These are phyloP conservation scores for Parnassius orleans DNA, from an alignment of 2,888 invertebrate genomes.

Conservation along the genomic window DNA sequence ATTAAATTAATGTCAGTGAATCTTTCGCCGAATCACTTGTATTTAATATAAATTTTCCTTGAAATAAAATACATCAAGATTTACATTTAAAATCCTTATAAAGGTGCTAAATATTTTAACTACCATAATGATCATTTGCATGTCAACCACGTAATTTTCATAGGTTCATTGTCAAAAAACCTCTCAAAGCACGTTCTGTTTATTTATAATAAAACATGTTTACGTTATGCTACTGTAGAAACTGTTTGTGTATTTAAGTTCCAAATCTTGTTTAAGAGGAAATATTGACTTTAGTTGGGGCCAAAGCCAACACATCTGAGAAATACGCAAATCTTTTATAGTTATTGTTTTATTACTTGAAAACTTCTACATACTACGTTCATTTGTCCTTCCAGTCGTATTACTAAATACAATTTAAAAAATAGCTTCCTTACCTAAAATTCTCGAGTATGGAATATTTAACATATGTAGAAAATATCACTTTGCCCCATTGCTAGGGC, in stretches of 20 bases:
- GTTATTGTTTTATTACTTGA: no score
- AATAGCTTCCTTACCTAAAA: no score
- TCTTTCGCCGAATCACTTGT: not conserved
- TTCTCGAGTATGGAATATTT: no score
- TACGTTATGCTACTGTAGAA: slow-evolving; percentile 9
- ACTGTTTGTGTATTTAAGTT: not conserved
- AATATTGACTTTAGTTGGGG: no score
- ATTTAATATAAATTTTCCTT: not conserved
- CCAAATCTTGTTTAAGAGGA: no score
- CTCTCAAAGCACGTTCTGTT: not conserved
- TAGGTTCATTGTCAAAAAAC: not conserved
- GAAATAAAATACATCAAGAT: slow-evolving; percentile 3
- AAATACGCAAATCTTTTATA: no score
- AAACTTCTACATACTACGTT: no score
- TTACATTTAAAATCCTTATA: slow-evolving; percentile 3
- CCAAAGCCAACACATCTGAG: no score
- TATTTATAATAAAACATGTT: slow-evolving; percentile 2
- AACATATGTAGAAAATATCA: no score
- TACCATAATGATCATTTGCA: not conserved
- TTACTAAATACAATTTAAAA: no score
- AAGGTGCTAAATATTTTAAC: slow-evolving; percentile 8
- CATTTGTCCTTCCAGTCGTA: no score
- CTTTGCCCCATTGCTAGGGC: no score
- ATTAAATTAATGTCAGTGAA: slow-evolving; percentile 9
- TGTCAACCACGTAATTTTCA: slow-evolving; percentile 1